Conservation (phyloP, 2,113 vertebrate genomes). For the Myiagra hebetior region DNA sequence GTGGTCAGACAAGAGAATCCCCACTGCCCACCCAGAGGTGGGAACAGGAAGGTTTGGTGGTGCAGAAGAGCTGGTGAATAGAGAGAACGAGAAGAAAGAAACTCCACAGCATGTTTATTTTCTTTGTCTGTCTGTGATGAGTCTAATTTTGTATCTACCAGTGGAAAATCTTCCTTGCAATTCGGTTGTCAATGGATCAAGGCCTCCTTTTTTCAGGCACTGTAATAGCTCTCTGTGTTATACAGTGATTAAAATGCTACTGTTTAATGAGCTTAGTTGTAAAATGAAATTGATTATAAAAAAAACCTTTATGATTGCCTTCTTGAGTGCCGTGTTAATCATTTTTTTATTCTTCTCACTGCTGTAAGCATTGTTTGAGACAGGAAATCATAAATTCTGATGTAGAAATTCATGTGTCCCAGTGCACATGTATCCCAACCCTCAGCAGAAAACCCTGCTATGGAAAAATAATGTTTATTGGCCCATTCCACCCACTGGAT, state of each 20-base stretch:
- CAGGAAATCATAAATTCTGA: conserved; percentile 46
- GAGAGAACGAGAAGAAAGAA: not conserved
- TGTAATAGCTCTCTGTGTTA: not conserved
- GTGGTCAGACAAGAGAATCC: not conserved
- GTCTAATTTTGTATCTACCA: not conserved
- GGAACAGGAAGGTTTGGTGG: not conserved
- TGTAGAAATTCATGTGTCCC: conserved; percentile 31
- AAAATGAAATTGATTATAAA: conserved; percentile 57
- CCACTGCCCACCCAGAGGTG: not conserved
- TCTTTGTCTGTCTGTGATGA: not conserved
- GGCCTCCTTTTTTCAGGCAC: not conserved
- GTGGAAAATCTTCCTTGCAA: not conserved
- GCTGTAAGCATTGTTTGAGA: conserved; percentile 42
- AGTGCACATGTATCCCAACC: not conserved
- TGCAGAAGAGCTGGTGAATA: not conserved
- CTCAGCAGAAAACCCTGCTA: not conserved
- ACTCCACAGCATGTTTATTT: not conserved
- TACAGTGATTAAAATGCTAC: conserved; percentile 51
- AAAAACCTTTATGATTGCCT: not conserved
- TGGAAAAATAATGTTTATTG: not conserved
- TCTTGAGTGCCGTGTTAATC: conserved; percentile 9
- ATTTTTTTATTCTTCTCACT: conserved; percentile 38
- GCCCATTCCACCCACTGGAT: not conserved
- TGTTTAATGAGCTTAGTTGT: conserved; percentile 52
- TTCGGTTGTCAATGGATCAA: not conserved